Conservation (phyloP, 37 sponge, comb jelly and placozoan species). For the Tethya wilhelma region DNA sequence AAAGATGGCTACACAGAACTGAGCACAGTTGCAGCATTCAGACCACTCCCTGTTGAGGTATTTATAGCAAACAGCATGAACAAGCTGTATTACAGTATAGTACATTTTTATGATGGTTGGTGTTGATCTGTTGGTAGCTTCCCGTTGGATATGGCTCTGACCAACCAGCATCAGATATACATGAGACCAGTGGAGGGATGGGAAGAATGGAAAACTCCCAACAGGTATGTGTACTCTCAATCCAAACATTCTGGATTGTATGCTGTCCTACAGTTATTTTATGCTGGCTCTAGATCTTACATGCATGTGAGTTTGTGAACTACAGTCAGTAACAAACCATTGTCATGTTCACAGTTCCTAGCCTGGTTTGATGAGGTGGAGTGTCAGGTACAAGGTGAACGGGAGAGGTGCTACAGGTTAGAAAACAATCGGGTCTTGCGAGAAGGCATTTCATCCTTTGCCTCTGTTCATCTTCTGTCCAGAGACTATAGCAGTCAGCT, state of each 20-base stretch:
- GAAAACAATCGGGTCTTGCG: no score
- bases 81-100: no score
- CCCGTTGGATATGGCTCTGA: neutral
- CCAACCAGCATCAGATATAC: no score
- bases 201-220: constrained; percentile 11
- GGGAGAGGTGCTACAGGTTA: constrained; percentile 68
- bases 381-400: constrained; percentile 26
- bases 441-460: no score
- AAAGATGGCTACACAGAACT: constrained; percentile 49
- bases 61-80: neutral
- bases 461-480: no score
- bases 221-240: neutral
- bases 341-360: constrained; percentile 48
- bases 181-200: neutral
- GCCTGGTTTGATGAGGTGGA: constrained; percentile 77
- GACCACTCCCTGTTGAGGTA: constrained; percentile 29
- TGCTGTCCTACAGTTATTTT: no score
- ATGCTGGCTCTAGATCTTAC: no score
- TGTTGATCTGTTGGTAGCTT: neutral
- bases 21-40: constrained; percentile 31
- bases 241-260: neutral
- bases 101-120: no score
- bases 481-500: constrained; percentile 76
- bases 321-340: neutral
- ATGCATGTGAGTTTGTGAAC: neutral